Evolutionary conservation across 2,797 vertebrate genomes (phyloP).

Genomic region (Poeciliopsis turneri): DNA sequence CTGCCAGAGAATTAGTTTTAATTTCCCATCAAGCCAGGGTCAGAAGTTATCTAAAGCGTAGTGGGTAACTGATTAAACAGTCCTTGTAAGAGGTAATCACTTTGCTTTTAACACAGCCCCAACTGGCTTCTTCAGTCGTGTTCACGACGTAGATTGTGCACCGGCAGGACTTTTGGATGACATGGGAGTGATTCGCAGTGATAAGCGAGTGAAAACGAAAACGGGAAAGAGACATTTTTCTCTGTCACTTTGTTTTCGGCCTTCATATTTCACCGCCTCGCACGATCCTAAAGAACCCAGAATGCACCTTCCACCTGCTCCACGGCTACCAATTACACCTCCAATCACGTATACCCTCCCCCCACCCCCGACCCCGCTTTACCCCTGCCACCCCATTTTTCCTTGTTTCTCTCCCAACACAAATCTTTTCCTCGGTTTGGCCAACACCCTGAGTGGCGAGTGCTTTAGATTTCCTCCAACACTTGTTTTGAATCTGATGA

Average conservation of each 20-base stretch:
- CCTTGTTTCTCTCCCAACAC: not conserved
- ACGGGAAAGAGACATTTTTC: constrained; percentile 52
- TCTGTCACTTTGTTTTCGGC: constrained; percentile 61
- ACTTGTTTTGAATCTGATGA: constrained; percentile 50
- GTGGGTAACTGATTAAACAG: constrained; percentile 70
- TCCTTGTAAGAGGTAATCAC: constrained; percentile 58
- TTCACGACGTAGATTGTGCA: constrained; percentile 18
- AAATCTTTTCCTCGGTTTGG: not conserved
- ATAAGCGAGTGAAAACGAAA: constrained; percentile 40
- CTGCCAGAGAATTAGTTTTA: constrained; percentile 58
- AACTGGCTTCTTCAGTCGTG: constrained; percentile 26
- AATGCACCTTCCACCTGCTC: constrained; percentile 17
- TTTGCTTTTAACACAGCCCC: constrained; percentile 46
- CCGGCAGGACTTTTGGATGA: constrained; percentile 31
- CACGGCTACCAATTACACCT: constrained; percentile 47
- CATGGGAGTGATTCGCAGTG: constrained; percentile 47
- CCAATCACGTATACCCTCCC: constrained; percentile 44
- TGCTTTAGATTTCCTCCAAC: constrained; percentile 44
- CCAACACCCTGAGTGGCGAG: constrained; percentile 25
- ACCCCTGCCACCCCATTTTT: not conserved
- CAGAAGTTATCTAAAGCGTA: constrained; percentile 72
- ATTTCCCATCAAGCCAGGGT: constrained; percentile 65
- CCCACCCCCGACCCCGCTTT: rapidly evolving
- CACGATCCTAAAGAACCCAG: constrained; percentile 18
- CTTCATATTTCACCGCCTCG: constrained; percentile 65